phyloP scores from a whole-genome alignment of 1,140 invertebrate genomes.

The Meloidogyne hapla region DNA sequence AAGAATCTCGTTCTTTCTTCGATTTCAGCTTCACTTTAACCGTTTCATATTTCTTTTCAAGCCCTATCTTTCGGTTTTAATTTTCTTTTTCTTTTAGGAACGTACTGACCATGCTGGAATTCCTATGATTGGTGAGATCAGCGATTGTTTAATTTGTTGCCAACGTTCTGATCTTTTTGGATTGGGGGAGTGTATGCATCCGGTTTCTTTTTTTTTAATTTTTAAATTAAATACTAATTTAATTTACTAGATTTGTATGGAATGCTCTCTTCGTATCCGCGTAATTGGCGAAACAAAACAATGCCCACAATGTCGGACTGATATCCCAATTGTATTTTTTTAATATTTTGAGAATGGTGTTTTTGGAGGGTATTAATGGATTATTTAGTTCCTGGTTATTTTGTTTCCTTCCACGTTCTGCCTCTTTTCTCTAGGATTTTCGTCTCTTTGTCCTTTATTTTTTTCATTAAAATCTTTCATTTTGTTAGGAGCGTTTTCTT shows the following conservation, averaged over 20 bases:
- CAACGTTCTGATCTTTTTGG: slow-evolving; percentile 43
- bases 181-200: slow-evolving; percentile 38
- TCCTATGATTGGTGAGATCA: slow-evolving; percentile 32
- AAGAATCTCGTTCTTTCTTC: no score
- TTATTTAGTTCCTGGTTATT: no score
- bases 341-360: neutral
- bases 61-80: neutral
- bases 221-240: neutral
- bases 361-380: no score
- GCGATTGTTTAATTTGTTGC: slow-evolving; percentile 44
- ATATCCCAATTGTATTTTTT: slow-evolving; percentile 32
- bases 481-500: no score
- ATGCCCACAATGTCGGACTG: slow-evolving; percentile 42
- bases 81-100: slow-evolving; percentile 29
- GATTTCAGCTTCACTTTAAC: no score
- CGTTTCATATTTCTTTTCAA: no score
- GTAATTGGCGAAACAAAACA: slow-evolving; percentile 30
- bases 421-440: no score
- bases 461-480: no score
- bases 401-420: no score
- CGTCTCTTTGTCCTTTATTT: no score
- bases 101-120: slow-evolving; percentile 42
- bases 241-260: slow-evolving; percentile 36
- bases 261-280: slow-evolving; percentile 43
- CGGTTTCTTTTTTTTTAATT: slow-evolving; percentile 4